Conservation (phyloP, 2,797 vertebrate genomes). For the Vipera ursinii region DNA sequence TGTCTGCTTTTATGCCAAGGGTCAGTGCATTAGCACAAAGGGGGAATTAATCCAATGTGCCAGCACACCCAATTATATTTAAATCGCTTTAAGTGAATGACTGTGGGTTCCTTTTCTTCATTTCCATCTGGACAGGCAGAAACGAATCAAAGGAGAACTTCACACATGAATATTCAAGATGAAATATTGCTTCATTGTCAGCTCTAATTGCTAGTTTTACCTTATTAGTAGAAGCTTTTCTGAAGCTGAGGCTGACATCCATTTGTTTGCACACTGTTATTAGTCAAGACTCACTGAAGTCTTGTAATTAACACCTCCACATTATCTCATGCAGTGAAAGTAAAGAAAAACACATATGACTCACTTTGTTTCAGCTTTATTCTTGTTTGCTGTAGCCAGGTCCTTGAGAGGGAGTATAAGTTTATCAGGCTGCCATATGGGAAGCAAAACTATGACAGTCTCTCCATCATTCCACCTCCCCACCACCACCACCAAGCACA, state of each 20-base stretch:
- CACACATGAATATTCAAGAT: conserved; percentile 75
- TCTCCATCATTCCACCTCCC: conserved; percentile 32
- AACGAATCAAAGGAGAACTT: conserved; percentile 66
- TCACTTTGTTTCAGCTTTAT: conserved; percentile 77
- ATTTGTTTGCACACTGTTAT: conserved; percentile 83
- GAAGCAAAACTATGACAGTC: conserved; percentile 64
- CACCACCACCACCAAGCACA: conserved; percentile 48
- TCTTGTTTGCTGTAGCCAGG: conserved; percentile 75
- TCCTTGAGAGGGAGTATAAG: conserved; percentile 73
- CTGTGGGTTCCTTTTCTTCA: conserved; percentile 60
- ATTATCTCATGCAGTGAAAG: conserved; percentile 78
- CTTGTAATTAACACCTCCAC: conserved; percentile 81
- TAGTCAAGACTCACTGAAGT: conserved; percentile 79
- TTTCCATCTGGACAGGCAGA: conserved; percentile 72
- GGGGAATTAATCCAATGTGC: conserved; percentile 71
- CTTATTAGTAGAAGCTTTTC: conserved; percentile 79
- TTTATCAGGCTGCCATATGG: conserved; percentile 71
- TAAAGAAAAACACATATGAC: conserved; percentile 78
- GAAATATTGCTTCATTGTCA: conserved; percentile 77
- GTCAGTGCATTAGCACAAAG: conserved; percentile 76
- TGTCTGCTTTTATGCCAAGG: conserved; percentile 72
- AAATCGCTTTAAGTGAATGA: conserved; percentile 74
- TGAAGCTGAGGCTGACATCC: conserved; percentile 74
- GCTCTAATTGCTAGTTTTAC: conserved; percentile 77
- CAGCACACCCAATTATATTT: conserved; percentile 68